Evolutionary conservation across 2,797 vertebrate genomes (phyloP).

Genomic region (Aphelocoma californica): DNA sequence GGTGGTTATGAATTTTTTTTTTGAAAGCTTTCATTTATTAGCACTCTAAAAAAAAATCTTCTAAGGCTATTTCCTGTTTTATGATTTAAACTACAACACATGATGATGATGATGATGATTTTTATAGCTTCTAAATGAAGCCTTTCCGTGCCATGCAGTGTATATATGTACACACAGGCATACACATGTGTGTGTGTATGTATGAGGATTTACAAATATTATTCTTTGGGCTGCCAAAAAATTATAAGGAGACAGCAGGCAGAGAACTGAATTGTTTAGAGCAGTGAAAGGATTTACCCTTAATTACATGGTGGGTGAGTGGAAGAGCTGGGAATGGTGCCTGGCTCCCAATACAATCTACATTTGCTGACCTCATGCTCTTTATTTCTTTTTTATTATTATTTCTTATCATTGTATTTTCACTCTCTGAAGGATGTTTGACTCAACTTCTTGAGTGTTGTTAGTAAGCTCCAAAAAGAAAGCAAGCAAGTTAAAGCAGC

Average conservation of each 20-base stretch:
- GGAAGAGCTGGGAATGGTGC: not conserved
- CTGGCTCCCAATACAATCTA: not conserved
- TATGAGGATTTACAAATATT: slow-evolving; percentile 4
- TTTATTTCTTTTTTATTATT: not conserved
- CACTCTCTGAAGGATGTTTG: not conserved
- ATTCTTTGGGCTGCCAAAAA: slow-evolving; percentile 1
- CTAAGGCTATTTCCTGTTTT: not conserved
- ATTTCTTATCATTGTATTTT: not conserved
- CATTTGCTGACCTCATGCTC: not conserved
- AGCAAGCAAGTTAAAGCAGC: not conserved
- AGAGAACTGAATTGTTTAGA: not conserved
- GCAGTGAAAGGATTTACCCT: slow-evolving; percentile 1
- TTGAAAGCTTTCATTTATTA: not conserved
- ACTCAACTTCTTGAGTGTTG: slow-evolving; percentile 4
- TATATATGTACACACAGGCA: not conserved
- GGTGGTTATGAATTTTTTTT: not conserved
- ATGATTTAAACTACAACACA: not conserved
- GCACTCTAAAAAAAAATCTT: not conserved
- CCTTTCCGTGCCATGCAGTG: not conserved
- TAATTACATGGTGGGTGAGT: not conserved
- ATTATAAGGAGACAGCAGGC: not conserved
- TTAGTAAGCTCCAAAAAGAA: not conserved
- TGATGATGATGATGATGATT: not conserved
- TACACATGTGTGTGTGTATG: not conserved
- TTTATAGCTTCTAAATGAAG: not conserved